A percentile compares a stretch with the other conserved stretches of the same genome.
phyloP scores from a whole-genome alignment of 2,888 invertebrate genomes.

The Antitype chi region DNA sequence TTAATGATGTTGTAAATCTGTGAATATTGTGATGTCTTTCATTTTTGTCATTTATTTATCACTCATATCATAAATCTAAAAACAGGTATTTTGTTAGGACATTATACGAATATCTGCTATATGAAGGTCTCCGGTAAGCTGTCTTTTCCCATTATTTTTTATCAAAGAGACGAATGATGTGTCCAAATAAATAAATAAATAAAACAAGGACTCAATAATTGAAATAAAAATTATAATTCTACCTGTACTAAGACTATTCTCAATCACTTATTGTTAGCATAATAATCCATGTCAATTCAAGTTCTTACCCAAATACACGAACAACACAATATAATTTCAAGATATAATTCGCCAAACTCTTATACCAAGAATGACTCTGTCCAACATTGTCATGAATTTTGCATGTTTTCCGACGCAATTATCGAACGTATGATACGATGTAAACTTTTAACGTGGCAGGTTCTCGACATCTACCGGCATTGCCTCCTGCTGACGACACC shows the following conservation, averaged over 20 bases:
- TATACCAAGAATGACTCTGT: neutral
- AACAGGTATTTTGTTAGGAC: too few species aligned
- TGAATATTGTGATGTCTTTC: slow-evolving; percentile 35
- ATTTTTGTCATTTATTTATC: slow-evolving; percentile 13
- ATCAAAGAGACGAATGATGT: neutral
- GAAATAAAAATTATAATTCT: neutral
- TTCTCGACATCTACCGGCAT: slow-evolving; percentile 92
- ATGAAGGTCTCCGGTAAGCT: neutral
- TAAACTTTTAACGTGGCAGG: slow-evolving; percentile 74
- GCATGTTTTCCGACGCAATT: neutral
- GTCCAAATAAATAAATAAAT: neutral
- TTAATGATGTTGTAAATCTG: slow-evolving; percentile 38
- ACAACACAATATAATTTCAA: neutral
- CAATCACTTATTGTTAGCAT: neutral
- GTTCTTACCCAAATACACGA: too few species aligned
- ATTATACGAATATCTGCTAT: too few species aligned
- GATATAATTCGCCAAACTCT: neutral
- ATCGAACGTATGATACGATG: slow-evolving; percentile 10
- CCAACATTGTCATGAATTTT: neutral
- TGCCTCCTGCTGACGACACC: slow-evolving; percentile 95
- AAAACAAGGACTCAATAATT: too few species aligned
- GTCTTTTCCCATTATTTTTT: neutral
- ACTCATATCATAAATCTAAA: neutral
- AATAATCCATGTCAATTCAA: too few species aligned
- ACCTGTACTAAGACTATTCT: neutral